phyloP scores from a whole-genome alignment of 2,888 invertebrate species.

The Acrobasis suavella region DNA sequence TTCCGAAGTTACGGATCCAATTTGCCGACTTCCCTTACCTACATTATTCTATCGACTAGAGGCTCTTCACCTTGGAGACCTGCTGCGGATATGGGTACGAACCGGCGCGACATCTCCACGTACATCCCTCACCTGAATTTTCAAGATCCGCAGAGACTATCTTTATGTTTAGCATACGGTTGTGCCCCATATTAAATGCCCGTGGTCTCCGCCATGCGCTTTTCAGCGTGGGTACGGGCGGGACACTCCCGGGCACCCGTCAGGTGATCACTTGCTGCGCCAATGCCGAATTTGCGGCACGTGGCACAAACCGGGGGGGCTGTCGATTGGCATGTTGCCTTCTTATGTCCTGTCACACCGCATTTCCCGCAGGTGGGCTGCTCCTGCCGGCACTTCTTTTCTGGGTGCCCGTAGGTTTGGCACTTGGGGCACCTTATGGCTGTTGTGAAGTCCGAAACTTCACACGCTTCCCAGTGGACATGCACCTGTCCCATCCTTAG shows the following conservation, averaged over 20 bases:
- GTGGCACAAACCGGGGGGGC: too few species aligned
- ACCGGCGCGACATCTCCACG: too few species aligned
- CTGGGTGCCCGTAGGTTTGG: slow-evolving; percentile 45
- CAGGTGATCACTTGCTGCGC: slow-evolving; percentile 21
- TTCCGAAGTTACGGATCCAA: too few species aligned
- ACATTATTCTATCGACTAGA: too few species aligned
- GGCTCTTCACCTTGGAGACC: too few species aligned
- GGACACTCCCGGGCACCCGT: slow-evolving; percentile 28
- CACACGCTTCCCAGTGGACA: slow-evolving; percentile 14
- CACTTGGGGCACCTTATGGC: too few species aligned
- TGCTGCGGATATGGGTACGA: too few species aligned
- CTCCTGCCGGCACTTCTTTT: slow-evolving; percentile 33
- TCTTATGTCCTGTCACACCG: slow-evolving; percentile 32
- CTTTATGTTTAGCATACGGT: rapidly evolving
- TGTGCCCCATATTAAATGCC: slow-evolving; percentile 27
- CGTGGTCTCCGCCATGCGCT: neutral
- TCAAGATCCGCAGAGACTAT: too few species aligned
- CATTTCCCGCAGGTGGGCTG: slow-evolving; percentile 33
- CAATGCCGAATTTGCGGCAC: slow-evolving; percentile 30
- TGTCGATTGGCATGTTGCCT: slow-evolving; percentile 23
- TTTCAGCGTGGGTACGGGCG: slow-evolving; percentile 27
- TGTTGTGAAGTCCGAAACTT: slow-evolving; percentile 30
- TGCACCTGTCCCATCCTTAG: neutral
- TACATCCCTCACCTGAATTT: too few species aligned
- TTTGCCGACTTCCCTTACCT: too few species aligned